phyloP scores from a whole-genome alignment of 2,888 invertebrate species.

The Entomobrya proxima region DNA sequence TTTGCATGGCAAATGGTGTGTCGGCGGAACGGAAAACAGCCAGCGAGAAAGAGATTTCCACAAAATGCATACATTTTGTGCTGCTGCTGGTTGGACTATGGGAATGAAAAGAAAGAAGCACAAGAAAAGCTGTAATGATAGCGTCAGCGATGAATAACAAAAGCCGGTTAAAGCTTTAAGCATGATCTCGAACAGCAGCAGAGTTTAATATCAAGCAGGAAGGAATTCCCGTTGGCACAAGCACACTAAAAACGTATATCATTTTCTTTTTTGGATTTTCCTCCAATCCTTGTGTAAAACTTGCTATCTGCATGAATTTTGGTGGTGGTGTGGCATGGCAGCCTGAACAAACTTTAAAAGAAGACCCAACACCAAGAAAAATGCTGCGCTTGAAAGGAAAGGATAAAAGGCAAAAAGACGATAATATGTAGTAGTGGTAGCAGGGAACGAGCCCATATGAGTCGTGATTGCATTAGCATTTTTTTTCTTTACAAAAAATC shows the following conservation, averaged over 20 bases:
- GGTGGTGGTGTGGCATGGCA: neutral
- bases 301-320: neutral
- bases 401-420: neutral
- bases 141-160: slow-evolving; percentile 21
- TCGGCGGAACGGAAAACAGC: neutral
- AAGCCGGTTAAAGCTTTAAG: slow-evolving; percentile 2
- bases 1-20: neutral
- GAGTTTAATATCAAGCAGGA: neutral
- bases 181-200: neutral
- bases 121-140: neutral
- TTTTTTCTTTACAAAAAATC: neutral
- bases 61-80: slow-evolving; percentile 6
- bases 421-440: neutral
- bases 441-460: neutral
- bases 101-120: neutral
- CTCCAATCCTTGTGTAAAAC: neutral
- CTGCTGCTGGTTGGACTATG: neutral
- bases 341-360: neutral
- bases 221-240: slow-evolving; percentile 10
- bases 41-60: neutral
- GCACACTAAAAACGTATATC: slow-evolving; percentile 17
- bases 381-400: no score
- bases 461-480: slow-evolving; percentile 40
- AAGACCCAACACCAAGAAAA: neutral
- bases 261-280: neutral